These are phyloP conservation scores for Sesia apiformis DNA, from an alignment of 2,888 invertebrate genomes.

Conservation along the genomic window DNA sequence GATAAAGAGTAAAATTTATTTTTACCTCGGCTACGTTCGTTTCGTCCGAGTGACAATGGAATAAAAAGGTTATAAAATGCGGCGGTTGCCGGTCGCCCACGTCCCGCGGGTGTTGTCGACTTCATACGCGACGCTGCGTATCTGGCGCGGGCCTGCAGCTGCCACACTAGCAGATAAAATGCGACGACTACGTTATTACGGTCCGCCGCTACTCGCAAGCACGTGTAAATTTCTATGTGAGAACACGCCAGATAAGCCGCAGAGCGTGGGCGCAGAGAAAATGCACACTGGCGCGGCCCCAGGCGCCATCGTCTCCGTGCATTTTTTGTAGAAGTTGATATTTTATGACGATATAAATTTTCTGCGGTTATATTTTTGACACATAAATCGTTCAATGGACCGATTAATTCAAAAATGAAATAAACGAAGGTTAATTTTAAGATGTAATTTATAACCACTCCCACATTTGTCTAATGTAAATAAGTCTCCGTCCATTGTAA, in stretches of 20 bases:
- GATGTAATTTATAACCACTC: constrained; percentile 34
- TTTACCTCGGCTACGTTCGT: constrained; percentile 54
- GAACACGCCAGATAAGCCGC: constrained; percentile 59
- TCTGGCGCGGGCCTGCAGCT: constrained; percentile 37
- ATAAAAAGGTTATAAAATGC: constrained; percentile 73
- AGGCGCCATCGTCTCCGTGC: constrained; percentile 18
- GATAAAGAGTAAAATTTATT: constrained; percentile 74
- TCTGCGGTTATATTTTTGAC: constrained; percentile 31
- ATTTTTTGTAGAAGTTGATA: constrained; percentile 31
- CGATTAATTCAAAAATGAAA: constrained; percentile 36
- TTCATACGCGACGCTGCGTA: constrained; percentile 42
- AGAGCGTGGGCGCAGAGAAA: constrained; percentile 52
- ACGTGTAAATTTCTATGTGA: constrained; percentile 71
- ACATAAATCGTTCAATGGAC: constrained; percentile 27
- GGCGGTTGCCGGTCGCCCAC: constrained; percentile 61
- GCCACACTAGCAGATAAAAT: constrained; percentile 57
- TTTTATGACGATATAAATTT: constrained; percentile 20
- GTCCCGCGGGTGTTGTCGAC: constrained; percentile 56
- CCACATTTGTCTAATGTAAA: constrained; percentile 20
- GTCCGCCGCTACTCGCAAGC: constrained; percentile 48
- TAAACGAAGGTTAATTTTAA: constrained; percentile 32
- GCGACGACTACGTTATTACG: constrained; percentile 61
- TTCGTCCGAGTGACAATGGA: constrained; percentile 67
- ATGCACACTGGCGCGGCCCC: constrained; percentile 32
- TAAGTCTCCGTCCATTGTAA: constrained; percentile 20